phyloP scores from a whole-genome alignment of 2,888 invertebrate species.

The Antitype chi region DNA sequence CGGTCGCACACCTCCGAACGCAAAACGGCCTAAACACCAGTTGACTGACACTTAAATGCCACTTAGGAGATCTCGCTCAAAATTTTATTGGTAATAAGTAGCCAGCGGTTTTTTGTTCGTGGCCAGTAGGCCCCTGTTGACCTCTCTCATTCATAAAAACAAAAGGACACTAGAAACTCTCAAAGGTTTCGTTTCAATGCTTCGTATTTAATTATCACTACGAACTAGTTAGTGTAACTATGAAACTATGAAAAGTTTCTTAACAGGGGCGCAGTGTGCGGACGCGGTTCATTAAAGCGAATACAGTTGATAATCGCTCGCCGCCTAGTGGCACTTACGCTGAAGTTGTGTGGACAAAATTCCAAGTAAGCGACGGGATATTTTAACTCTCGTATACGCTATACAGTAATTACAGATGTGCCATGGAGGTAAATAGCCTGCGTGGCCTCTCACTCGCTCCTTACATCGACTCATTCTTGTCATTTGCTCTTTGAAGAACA shows the following conservation, averaged over 20 bases:
- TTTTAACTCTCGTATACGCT: conserved; percentile 84
- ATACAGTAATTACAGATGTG: conserved; percentile 88
- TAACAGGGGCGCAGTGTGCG: conserved; percentile 52
- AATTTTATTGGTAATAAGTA: conserved; percentile 88
- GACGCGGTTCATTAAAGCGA: conserved; percentile 64
- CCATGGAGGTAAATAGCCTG: conserved; percentile 86
- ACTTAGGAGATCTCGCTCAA: conserved; percentile 86
- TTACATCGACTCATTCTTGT: conserved; percentile 80
- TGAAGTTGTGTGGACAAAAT: conserved; percentile 72
- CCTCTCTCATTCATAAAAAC: conserved; percentile 71
- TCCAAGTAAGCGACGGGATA: conserved; percentile 82
- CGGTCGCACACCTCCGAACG: conserved; percentile 65
- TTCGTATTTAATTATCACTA: conserved; percentile 61
- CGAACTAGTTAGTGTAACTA: conserved; percentile 58
- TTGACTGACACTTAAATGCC: conserved; percentile 90
- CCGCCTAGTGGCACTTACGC: conserved; percentile 74
- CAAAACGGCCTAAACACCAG: conserved; percentile 84
- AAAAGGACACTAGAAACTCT: conserved; percentile 53
- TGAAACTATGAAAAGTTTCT: conserved; percentile 59
- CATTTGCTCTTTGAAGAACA: conserved; percentile 82
- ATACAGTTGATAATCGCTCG: conserved; percentile 78
- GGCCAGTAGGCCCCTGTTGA: conserved; percentile 71
- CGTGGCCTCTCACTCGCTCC: conserved; percentile 75
- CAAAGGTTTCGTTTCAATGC: conserved; percentile 47
- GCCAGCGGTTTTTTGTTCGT: conserved; percentile 79